phyloP scores from a whole-genome alignment of 2,888 invertebrate species.

The Ophraella communa region DNA sequence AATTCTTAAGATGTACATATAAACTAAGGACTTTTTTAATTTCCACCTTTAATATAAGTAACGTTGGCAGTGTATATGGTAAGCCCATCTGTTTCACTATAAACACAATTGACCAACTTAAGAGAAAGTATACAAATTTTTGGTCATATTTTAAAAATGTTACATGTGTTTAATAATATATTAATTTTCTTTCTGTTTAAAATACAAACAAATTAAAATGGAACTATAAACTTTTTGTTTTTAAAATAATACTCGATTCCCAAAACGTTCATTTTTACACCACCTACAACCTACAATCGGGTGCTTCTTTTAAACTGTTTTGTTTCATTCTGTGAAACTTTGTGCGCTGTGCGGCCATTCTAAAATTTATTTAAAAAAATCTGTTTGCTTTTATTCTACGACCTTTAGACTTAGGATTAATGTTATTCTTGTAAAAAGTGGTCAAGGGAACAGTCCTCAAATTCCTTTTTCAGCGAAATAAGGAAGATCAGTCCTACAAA shows the following conservation, averaged over 20 bases:
- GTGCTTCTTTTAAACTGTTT: neutral
- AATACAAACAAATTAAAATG: neutral
- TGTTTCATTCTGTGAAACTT: neutral
- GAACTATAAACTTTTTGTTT: constrained; percentile 6
- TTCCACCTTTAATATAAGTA: constrained; percentile 7
- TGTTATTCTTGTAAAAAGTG: too few species aligned
- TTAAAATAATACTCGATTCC: neutral
- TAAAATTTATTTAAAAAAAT: neutral
- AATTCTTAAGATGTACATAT: too few species aligned
- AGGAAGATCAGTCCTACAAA: too few species aligned
- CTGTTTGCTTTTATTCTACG: neutral
- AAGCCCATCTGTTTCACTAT: constrained; percentile 10
- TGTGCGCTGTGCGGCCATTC: constrained; percentile 11
- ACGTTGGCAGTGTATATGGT: constrained; percentile 30
- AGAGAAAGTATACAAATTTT: neutral
- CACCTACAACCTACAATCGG: neutral
- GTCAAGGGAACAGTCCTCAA: too few species aligned
- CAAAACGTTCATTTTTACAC: neutral
- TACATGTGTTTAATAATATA: neutral
- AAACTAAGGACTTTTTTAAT: constrained; percentile 19
- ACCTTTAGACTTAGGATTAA: neutral
- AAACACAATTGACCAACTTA: constrained; percentile 10
- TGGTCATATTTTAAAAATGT: neutral
- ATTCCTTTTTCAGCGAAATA: too few species aligned
- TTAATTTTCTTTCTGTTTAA: neutral